Percentiles rank a stretch among this genome's conserved stretches.
Conservation (phyloP, 2,888 invertebrate species). For the Lepas anatifera region DNA sequence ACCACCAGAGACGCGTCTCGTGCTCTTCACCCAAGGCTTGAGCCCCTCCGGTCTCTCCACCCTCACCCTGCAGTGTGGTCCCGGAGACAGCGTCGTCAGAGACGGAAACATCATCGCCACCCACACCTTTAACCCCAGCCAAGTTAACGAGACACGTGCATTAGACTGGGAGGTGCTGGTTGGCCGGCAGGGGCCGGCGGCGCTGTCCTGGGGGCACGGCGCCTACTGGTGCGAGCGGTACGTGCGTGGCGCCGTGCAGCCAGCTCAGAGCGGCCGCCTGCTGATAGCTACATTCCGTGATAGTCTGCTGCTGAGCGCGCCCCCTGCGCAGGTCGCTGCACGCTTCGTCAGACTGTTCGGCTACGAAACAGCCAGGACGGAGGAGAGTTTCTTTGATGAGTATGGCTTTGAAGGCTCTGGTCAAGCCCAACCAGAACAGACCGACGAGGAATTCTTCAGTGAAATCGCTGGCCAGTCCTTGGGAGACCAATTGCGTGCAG, state of each 20-base stretch:
- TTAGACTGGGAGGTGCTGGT: not conserved
- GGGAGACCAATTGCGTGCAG: not conserved
- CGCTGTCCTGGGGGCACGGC: not conserved
- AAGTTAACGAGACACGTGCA: not conserved
- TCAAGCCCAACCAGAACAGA: not conserved
- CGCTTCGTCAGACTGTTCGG: not conserved
- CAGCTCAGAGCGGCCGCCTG: not conserved
- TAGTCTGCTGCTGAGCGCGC: not conserved
- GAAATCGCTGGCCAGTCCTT: not conserved
- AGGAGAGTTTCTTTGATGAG: not conserved
- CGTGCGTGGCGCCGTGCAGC: not conserved
- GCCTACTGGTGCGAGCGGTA: not conserved
- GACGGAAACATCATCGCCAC: not conserved
- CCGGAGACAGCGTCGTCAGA: not conserved
- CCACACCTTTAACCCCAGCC: not conserved
- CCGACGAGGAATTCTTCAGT: too few species aligned
- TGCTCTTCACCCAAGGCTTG: too few species aligned
- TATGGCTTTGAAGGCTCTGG: not conserved
- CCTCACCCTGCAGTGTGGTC: not conserved
- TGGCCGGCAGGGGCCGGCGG: too few species aligned
- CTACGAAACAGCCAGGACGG: too few species aligned
- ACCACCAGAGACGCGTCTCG: too few species aligned
- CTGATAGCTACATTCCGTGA: not conserved
- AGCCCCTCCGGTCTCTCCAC: too few species aligned
- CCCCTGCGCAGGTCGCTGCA: not conserved